A percentile compares a stretch with the other conserved stretches of the same genome.
These are phyloP conservation scores for Coendou prehensilis DNA, from an alignment of 2,797 vertebrate genomes.

Conservation along the genomic window DNA sequence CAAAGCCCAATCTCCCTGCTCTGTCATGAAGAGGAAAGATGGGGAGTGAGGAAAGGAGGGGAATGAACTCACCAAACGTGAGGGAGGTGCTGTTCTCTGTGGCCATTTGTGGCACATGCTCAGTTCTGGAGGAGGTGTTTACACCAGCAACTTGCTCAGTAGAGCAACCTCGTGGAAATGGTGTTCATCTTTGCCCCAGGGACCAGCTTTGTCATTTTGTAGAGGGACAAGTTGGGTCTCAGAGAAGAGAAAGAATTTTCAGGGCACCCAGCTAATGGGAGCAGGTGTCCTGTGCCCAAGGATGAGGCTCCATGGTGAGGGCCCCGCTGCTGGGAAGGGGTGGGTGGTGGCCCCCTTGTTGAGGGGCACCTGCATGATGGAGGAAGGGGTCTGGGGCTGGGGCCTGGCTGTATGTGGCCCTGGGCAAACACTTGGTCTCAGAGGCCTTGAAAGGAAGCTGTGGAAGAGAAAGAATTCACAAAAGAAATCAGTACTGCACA, in stretches of 20 bases:
- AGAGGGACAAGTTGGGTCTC: neutral
- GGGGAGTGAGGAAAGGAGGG: neutral
- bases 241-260: neutral
- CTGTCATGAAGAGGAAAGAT: neutral
- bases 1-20: neutral
- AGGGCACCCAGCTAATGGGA: neutral
- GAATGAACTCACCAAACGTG: neutral
- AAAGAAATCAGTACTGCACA: accelerated
- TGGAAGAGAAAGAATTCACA: neutral
- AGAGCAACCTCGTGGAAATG: neutral
- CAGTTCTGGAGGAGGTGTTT: neutral
- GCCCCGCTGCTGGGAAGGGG: neutral
- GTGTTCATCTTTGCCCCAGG: neutral
- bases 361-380: neutral
- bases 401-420: accelerated
- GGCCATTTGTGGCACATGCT: neutral
- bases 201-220: neutral
- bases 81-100: neutral
- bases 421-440: neutral
- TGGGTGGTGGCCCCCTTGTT: accelerated
- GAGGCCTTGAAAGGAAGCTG: neutral
- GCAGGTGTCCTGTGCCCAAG: neutral
- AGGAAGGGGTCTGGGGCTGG: neutral
- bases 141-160: neutral
- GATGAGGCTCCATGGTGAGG: neutral